Evolutionary conservation across 2,797 vertebrate species (phyloP).

Genomic region (Chelon auratus): DNA sequence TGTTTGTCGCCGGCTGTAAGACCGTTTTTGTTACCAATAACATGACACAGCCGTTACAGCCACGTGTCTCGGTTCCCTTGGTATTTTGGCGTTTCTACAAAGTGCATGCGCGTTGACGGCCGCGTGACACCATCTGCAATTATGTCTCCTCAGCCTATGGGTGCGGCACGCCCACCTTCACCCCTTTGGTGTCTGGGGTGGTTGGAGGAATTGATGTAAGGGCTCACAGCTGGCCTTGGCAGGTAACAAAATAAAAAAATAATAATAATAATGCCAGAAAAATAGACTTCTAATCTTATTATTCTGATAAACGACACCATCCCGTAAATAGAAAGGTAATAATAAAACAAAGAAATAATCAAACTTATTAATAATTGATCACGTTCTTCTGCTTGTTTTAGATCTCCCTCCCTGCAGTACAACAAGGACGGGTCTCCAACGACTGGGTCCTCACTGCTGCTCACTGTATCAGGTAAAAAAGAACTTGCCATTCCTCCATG

Average conservation of each 20-base stretch:
- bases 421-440: slow-evolving; percentile 72
- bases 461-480: slow-evolving; percentile 77
- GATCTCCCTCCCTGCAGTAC: slow-evolving; percentile 91
- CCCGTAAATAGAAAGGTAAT: not conserved
- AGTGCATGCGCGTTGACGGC: not conserved
- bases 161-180: slow-evolving; percentile 80
- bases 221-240: slow-evolving; percentile 86
- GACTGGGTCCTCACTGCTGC: slow-evolving; percentile 90
- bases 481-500: not conserved
- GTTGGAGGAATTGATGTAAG: slow-evolving; percentile 82
- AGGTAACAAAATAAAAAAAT: slow-evolving; percentile 66
- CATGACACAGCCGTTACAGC: not conserved
- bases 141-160: slow-evolving; percentile 77
- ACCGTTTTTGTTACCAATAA: not conserved
- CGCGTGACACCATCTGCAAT: not conserved
- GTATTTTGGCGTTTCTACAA: not conserved
- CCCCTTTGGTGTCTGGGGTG: slow-evolving; percentile 75
- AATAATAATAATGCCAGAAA: too few species aligned
- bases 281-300: too few species aligned
- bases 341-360: not conserved
- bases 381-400: slow-evolving; percentile 53
- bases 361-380: not conserved
- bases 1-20: slow-evolving; percentile 83
- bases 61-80: not conserved
- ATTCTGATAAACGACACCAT: not conserved